These are phyloP conservation scores for Rhopalosiphum nymphaeae DNA, from an alignment of 2,888 invertebrate genomes.

Conservation along the genomic window DNA sequence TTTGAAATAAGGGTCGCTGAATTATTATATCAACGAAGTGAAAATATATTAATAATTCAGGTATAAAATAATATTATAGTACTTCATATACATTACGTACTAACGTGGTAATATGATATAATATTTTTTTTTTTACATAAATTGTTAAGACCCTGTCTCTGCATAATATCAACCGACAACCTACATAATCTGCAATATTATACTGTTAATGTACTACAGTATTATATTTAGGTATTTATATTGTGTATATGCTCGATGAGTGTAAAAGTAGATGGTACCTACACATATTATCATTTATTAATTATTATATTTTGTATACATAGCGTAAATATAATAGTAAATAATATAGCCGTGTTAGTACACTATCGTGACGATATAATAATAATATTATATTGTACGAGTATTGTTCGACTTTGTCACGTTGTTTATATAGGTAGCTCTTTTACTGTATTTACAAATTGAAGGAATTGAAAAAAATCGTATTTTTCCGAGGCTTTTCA, in stretches of 20 bases:
- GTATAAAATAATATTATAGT: background rate
- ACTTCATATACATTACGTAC: background rate
- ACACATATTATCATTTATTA: background rate
- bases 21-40: background rate
- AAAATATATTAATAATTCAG: background rate
- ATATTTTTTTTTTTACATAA: background rate
- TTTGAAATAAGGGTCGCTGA: background rate
- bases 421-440: background rate
- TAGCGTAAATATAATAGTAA: background rate
- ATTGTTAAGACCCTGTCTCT: background rate
- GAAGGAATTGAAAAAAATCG: constrained; percentile 2
- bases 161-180: background rate
- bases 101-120: background rate
- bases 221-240: background rate
- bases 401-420: background rate
- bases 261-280: background rate
- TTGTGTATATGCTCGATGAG: background rate
- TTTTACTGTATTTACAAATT: background rate
- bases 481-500: background rate
- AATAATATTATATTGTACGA: background rate
- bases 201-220: background rate
- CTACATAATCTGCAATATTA: background rate
- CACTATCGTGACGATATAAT: background rate
- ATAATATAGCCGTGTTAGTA: background rate
- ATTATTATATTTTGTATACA: background rate